These are phyloP conservation scores for Rotaria socialis DNA, from an alignment of 2,888 invertebrate species.

Conservation along the genomic window DNA sequence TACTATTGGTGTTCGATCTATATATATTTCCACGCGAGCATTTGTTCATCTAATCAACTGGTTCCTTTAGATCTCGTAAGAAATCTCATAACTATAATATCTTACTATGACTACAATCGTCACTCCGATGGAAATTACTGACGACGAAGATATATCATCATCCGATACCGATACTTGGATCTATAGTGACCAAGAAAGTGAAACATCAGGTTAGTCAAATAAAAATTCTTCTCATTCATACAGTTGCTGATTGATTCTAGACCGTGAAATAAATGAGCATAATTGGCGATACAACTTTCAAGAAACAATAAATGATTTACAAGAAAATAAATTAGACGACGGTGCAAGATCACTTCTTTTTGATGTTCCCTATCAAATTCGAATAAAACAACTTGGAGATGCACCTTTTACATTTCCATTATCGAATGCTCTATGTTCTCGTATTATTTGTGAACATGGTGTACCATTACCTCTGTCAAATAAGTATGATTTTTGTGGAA, in stretches of 20 bases:
- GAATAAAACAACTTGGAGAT: neutral
- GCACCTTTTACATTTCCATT: neutral
- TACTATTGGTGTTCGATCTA: neutral
- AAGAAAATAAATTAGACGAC: constrained; percentile 1
- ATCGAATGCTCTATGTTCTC: neutral
- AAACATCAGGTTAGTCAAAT: neutral
- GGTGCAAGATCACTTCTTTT: neutral
- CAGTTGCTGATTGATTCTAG: neutral
- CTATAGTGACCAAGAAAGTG: neutral
- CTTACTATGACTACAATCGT: neutral
- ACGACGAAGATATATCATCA: neutral
- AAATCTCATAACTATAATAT: neutral
- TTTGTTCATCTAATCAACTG: neutral
- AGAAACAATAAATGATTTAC: neutral
- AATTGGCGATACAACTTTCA: neutral
- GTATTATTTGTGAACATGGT: constrained; percentile 4
- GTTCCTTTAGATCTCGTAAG: neutral
- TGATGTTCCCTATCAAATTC: neutral
- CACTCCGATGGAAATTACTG: neutral
- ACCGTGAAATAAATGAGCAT: neutral
- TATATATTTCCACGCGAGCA: neutral
- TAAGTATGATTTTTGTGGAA: neutral
- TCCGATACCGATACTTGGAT: neutral
- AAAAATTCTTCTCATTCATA: neutral
- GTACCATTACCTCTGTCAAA: neutral